Base-by-base conservation (phyloP, 2,113 vertebrate genomes). In the Rhipidura dahli region DNA sequence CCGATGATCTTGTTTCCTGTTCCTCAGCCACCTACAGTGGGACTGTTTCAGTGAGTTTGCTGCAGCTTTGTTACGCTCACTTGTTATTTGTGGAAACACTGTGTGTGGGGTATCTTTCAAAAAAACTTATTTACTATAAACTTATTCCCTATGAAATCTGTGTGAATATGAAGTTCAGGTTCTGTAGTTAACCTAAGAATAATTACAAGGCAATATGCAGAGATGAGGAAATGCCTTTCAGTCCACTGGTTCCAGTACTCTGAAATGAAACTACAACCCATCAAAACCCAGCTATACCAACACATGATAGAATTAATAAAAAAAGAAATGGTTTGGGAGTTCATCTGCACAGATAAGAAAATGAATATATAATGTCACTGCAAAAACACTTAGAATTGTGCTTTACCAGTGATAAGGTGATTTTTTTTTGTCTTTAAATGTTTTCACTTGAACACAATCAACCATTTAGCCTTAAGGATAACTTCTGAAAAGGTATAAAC, bases 271-370 rank as follows among this genome's bases (percentile, higher is more conserved):
- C 39, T 87, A 66, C 20, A 87, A 47, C 11, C 15, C 87, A 63
- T 72, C 68, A 83, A 53, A 51, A 77, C 5, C 15, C 71, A 68
- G 73, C 18, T 44, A 73, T 8, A 94, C 49, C 21, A 73, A 37
- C 24, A 15, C 49, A 77, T 69, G 31, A 77, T 6, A 59, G 37
- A 76, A 66, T 5, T 10, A 14, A 21, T n/a, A 11, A 20, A 40
- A 54, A 35, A 54, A 44, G 19, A 8, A 50, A 22, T 19, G 1
- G 45, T 71, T 95, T 79, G 54, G 40, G 51, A 93, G 64, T 86
- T 71, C 89, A 96, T 88, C 83, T 82, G 42, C 14, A 13, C 39
- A 89, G 54, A 50, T 71, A 71, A 86, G 94, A 95, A 96, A 97
- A 97, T 35, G n/a, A 96, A 84, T 35, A 80, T 35, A 80, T 76